Conservation (phyloP, 2,797 vertebrate genomes). For the Eulemur coronatus region DNA sequence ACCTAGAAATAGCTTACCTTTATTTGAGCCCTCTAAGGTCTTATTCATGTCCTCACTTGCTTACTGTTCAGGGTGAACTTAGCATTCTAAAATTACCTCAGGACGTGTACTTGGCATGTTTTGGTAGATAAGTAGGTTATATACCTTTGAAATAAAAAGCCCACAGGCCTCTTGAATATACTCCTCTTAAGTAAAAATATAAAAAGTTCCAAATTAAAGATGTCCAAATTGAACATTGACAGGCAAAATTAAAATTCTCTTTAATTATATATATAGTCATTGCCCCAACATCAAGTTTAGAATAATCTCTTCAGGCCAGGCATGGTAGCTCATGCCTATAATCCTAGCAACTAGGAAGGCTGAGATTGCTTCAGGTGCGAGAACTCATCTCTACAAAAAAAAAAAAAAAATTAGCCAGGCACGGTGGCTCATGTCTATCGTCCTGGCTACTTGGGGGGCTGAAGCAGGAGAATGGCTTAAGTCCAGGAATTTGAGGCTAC, state of each 20-base stretch:
- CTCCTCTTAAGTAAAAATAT: slow-evolving; percentile 46
- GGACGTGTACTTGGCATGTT: slow-evolving; percentile 37
- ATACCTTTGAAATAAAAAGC: slow-evolving; percentile 27
- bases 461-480: not conserved
- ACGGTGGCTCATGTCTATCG: not conserved
- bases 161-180: not conserved
- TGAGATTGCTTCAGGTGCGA: not conserved
- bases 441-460: not conserved
- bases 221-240: slow-evolving; percentile 2
- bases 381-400: not conserved
- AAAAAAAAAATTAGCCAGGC: not conserved
- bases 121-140: slow-evolving; percentile 50
- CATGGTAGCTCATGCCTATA: not conserved
- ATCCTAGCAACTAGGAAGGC: not conserved
- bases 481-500: not conserved
- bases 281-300: slow-evolving; percentile 52
- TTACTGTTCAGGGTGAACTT: slow-evolving; percentile 33
- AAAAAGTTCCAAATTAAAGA: slow-evolving; percentile 53
- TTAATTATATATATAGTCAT: not conserved
- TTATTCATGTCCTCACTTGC: slow-evolving; percentile 21
- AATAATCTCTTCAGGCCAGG: not conserved
- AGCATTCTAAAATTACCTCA: slow-evolving; percentile 59
- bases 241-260: slow-evolving; percentile 50
- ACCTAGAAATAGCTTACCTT: slow-evolving; percentile 13
- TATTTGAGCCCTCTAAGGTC: slow-evolving; percentile 28